Percentiles rank a stretch among this genome's conserved stretches.
Conservation (phyloP, 1,140 invertebrate species). For the Periplaneta americana region DNA sequence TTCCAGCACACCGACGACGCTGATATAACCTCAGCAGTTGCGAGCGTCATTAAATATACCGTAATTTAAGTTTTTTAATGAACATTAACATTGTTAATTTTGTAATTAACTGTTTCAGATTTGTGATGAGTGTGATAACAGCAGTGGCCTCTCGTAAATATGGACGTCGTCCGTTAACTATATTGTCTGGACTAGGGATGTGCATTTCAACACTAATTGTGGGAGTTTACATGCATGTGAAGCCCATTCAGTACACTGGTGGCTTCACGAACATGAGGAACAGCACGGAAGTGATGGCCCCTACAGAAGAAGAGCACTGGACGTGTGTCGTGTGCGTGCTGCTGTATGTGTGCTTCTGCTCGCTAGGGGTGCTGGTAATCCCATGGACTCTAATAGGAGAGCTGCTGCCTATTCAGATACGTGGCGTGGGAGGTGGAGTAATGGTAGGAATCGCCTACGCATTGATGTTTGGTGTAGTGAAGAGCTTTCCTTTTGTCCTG, state of each 20-base stretch:
- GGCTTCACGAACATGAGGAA: not conserved
- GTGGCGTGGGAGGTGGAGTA: conserved; percentile 46
- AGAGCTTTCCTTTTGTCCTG: conserved; percentile 51
- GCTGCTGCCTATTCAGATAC: conserved; percentile 45
- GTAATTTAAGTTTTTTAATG: too few species aligned
- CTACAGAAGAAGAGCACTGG: conserved; percentile 28
- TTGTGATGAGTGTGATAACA: conserved; percentile 43
- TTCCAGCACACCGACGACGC: too few species aligned
- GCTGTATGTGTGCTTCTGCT: conserved; percentile 46
- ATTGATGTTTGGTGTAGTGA: conserved; percentile 57
- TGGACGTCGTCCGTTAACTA: conserved; percentile 43
- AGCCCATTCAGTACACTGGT: not conserved
- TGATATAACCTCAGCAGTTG: too few species aligned
- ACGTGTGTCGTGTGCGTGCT: conserved; percentile 42
- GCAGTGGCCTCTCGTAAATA: conserved; percentile 44
- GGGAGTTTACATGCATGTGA: conserved; percentile 36
- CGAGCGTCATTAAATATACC: too few species aligned
- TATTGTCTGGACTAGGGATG: conserved; percentile 50
- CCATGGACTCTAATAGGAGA: conserved; percentile 58
- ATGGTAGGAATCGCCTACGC: conserved; percentile 54
- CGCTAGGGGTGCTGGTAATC: conserved; percentile 49
- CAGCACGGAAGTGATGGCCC: not conserved
- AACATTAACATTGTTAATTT: too few species aligned
- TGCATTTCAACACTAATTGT: conserved; percentile 44
- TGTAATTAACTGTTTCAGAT: conserved; percentile 29